Evolutionary conservation across 30 jellyfish, hydroid and myxozoan genomes (phyloP).

Genomic region (Cassiopea andromeda): DNA sequence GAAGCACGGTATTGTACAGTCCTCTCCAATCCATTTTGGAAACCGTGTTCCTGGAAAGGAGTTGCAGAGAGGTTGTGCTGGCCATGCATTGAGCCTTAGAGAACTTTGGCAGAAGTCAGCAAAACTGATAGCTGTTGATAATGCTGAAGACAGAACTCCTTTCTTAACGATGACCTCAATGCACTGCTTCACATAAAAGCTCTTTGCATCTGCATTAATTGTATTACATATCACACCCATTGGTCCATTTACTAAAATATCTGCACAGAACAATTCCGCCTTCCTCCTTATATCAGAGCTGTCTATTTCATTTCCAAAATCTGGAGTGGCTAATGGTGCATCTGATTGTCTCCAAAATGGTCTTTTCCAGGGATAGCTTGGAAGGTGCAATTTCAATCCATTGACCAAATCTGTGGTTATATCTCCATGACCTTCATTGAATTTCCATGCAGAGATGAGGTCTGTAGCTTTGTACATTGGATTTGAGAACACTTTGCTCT

Average conservation of each 20-base stretch:
- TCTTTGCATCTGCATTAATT: constrained; percentile 9
- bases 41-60: constrained; percentile 37
- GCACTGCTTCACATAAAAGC: constrained; percentile 37
- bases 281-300: constrained; percentile 18
- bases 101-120: constrained; percentile 45
- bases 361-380: constrained; percentile 61
- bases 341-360: constrained; percentile 58
- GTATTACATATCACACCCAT: constrained; percentile 32
- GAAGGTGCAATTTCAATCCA: constrained; percentile 53
- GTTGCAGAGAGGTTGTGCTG: constrained; percentile 61
- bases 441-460: constrained; percentile 67
- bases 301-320: constrained; percentile 19
- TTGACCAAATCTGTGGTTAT: constrained; percentile 19
- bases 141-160: constrained; percentile 26
- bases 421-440: constrained; percentile 59
- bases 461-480: constrained; percentile 37
- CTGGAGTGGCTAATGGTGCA: constrained; percentile 58
- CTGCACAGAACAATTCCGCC: constrained; percentile 50
- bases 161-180: constrained; percentile 19
- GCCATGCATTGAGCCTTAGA: constrained; percentile 48
- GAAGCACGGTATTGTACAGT: constrained; percentile 54
- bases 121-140: constrained; percentile 41
- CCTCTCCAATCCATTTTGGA: constrained; percentile 71
- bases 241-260: constrained; percentile 38
- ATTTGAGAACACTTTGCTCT: constrained; percentile 18